These are phyloP conservation scores for Orthosia incerta DNA, from an alignment of 2,888 invertebrate species.

Conservation along the genomic window DNA sequence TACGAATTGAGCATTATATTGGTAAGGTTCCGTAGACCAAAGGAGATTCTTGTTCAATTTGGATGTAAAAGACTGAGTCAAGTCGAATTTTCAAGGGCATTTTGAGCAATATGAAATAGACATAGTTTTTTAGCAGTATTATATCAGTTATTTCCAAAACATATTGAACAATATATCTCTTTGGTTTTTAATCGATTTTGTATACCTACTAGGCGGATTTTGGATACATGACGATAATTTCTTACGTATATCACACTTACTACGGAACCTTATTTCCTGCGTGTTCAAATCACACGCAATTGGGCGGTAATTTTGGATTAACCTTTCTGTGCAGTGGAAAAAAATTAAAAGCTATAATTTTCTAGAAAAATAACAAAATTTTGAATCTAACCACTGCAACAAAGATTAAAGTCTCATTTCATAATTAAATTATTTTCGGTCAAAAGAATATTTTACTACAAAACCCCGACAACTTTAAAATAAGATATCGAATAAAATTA, in stretches of 20 bases:
- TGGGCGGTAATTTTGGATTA: constrained; percentile 52
- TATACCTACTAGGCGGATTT: constrained; percentile 43
- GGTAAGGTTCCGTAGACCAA: constrained; percentile 40
- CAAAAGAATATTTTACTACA: constrained; percentile 30
- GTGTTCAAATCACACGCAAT: constrained; percentile 12
- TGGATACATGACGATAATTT: constrained; percentile 10
- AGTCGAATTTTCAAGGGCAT: not conserved
- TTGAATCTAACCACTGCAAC: constrained; percentile 54
- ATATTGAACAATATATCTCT: constrained; percentile 14
- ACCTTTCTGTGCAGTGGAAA: constrained; percentile 52
- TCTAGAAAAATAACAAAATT: constrained; percentile 42
- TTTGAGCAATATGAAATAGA: not conserved
- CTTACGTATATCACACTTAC: constrained; percentile 38
- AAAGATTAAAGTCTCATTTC: constrained; percentile 58
- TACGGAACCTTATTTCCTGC: constrained; percentile 38
- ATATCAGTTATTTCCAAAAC: not conserved
- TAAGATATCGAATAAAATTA: constrained; percentile 30
- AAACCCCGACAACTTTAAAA: constrained; percentile 45
- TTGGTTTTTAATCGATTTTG: constrained; percentile 10
- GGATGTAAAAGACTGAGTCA: not conserved
- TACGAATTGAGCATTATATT: constrained; percentile 61
- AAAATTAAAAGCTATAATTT: constrained; percentile 48
- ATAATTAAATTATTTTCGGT: constrained; percentile 31
- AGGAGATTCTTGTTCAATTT: constrained; percentile 16
- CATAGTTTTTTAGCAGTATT: not conserved